phyloP scores from a whole-genome alignment of 1,140 invertebrate species.

The Thalassaphorura encarpata region DNA sequence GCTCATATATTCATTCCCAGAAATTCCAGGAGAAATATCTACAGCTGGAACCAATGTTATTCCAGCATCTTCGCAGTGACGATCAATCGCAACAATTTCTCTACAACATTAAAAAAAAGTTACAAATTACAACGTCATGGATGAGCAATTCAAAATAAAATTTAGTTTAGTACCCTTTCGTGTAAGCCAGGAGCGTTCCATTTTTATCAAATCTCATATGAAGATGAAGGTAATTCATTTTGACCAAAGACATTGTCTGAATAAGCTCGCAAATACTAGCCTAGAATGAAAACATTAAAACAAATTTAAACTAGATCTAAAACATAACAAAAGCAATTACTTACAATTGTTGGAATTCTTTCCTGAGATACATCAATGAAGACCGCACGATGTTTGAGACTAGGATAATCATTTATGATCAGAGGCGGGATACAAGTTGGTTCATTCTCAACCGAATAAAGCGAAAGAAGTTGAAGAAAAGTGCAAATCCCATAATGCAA shows the following conservation, averaged over 20 bases:
- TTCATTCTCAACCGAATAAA: slow-evolving; percentile 40
- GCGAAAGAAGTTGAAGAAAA: slow-evolving; percentile 49
- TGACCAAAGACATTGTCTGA: slow-evolving; percentile 49
- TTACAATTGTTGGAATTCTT: slow-evolving; percentile 48
- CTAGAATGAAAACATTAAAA: slow-evolving; percentile 34
- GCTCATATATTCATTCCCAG: slow-evolving; percentile 41
- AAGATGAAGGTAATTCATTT: slow-evolving; percentile 50
- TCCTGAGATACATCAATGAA: slow-evolving; percentile 53
- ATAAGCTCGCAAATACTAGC: slow-evolving; percentile 50
- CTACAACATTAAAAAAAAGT: slow-evolving; percentile 37
- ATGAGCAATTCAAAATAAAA: too few species aligned
- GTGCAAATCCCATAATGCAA: slow-evolving; percentile 53
- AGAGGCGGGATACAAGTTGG: slow-evolving; percentile 42
- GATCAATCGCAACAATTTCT: slow-evolving; percentile 52
- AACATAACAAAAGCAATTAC: slow-evolving; percentile 14
- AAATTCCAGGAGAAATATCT: slow-evolving; percentile 40
- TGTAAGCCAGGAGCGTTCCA: slow-evolving; percentile 44
- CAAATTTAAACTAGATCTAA: slow-evolving; percentile 2
- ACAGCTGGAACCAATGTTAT: slow-evolving; percentile 49
- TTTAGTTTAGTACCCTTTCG: slow-evolving; percentile 39
- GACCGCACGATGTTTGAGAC: slow-evolving; percentile 48
- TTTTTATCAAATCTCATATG: slow-evolving; percentile 44
- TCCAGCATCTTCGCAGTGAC: slow-evolving; percentile 47
- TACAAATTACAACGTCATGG: too few species aligned
- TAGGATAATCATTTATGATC: slow-evolving; percentile 53